Evolutionary conservation across 2,113 vertebrate species (phyloP), one percentile per base, ranked within the genome.

Genomic region (Vulpes vulpes): DNA sequence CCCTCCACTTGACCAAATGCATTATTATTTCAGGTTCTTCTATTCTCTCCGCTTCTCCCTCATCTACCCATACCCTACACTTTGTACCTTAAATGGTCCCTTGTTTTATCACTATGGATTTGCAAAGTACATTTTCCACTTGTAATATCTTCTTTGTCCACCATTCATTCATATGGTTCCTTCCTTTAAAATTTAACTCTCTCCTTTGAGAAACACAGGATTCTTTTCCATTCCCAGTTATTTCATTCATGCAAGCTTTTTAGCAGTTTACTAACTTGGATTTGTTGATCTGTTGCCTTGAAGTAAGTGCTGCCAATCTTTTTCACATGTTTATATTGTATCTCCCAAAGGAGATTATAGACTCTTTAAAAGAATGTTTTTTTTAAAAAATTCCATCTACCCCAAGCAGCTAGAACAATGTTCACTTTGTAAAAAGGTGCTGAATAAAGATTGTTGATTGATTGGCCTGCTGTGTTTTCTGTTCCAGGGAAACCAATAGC

Each of bases 231-330:
- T 35, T 62, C 30, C 43, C 65, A 51, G 16, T 78, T 51, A 12
- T 55, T 94, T 90, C 62, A 59, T 62, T 92, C 55, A 57, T 38
- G 3, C 12, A 76, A 82, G 43, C 8, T 73, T 85, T 85, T 92
- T 96, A 95, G 60, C 11, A 86, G 35, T 85, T 95, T n/a, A 55
- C 23, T 94, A 85, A 90, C 65, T 89, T 97, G 57, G 11, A 78
- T 82, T 83, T 97, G n/a, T 93, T 91, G 69, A 76, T 78, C 79
- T n/a, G 14, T 25, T 94, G 78, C 11, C 35, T 89, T 89, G 43
- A 79, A 96, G 82, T 65, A 79, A 92, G 35, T 74, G 49, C 35
- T 86, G 35, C 87, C 20, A 35, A 19, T 60, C 35, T 51, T 95
- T 84, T 88, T 23, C 43, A 60, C 19, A 15, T 89, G 43, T 71